Evolutionary conservation across 2,888 invertebrate genomes (phyloP), one percentile per base, ranked within the genome.

Genomic region (Catonia carolina): DNA sequence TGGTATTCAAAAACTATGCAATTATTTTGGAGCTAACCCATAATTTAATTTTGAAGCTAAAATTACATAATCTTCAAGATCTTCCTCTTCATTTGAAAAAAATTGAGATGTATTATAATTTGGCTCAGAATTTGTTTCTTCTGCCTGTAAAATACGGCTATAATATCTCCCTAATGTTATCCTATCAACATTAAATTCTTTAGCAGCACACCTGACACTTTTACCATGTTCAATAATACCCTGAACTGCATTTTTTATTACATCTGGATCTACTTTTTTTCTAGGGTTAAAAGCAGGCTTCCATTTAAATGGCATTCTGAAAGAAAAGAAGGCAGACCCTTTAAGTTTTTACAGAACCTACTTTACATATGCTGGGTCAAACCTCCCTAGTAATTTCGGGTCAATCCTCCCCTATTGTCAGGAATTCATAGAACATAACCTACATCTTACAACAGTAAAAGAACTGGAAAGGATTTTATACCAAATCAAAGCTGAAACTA

Each of bases 261-360:
- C 17, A 37, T 37, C 37, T 37, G 37, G 37, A 8, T 37, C 37
- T 37, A 37, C 17, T 37, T 5, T 37, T 17, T 37, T 37, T 17
- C 8, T 37, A 15, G 37, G 37, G 17, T 37, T 37, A 37, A 17
- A 14, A 14, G 14, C 37, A 14, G 14, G 14, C 37, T 37, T 37
- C 37, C 37, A 37, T 37, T 37, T 37, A 17, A 37, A 37, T 15
- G 37, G 37, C 37, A 37, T 37, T 37, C 37, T 37, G 37, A 37
- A 37, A 37, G 8, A 37, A 37, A 17, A 37, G 37, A 15, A 15
- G 17, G 14, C 17, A 8, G 35, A 8, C 8, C 35, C 8, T 37
- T 14, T 3, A 37, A 3, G 14, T 37, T 14, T 15, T 17, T 4
- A 37, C 14, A 14, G 14, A 37, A 37, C 17, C 14, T 5, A 4